Evolutionary conservation across 1,140 invertebrate species (phyloP).

Genomic region (Reticulitermes speratus): DNA sequence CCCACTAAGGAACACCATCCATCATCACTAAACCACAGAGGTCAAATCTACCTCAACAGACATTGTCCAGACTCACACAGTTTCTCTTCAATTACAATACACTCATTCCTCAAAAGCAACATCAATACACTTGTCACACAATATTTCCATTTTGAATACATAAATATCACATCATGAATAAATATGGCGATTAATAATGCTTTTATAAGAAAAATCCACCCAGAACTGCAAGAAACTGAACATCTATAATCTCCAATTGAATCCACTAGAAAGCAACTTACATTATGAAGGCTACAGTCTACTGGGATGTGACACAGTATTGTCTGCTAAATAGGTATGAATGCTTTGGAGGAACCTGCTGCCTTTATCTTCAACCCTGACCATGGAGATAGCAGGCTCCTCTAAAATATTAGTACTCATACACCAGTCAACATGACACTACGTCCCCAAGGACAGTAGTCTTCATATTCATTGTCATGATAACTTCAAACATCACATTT

Average conservation of each 20-base stretch:
- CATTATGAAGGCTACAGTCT: too few species aligned
- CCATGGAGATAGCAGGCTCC: too few species aligned
- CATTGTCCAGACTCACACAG: neutral
- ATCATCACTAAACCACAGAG: neutral
- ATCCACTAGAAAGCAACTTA: too few species aligned
- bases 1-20: neutral
- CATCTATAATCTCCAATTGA: too few species aligned
- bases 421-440: too few species aligned
- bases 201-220: neutral
- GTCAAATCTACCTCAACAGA: neutral
- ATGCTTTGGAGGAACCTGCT: too few species aligned
- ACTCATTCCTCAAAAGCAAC: slow-evolving; percentile 12
- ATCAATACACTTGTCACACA: slow-evolving; percentile 6
- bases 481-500: neutral
- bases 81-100: neutral
- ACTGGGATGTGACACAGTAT: too few species aligned
- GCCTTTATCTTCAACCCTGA: too few species aligned
- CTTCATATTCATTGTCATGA: neutral
- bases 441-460: too few species aligned
- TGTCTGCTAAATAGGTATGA: too few species aligned
- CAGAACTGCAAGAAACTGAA: neutral
- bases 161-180: slow-evolving; percentile 4
- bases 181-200: neutral
- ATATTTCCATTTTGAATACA: slow-evolving; percentile 15
- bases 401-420: too few species aligned